Evolutionary conservation across 2,888 invertebrate species (phyloP).

Genomic region (Leptura quadrifasciata): DNA sequence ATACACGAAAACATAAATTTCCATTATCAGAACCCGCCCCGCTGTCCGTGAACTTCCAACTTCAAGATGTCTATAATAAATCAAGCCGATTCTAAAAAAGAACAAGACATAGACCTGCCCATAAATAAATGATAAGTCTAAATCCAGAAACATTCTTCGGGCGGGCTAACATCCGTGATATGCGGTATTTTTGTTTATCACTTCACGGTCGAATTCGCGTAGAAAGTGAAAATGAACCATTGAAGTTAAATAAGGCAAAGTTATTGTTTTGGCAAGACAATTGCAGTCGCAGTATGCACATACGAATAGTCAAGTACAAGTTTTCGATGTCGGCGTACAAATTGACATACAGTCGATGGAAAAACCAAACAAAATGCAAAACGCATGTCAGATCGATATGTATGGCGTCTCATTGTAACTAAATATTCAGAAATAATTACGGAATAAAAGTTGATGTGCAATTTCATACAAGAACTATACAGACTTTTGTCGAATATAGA

Average conservation of each 20-base stretch:
- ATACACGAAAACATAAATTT: not conserved
- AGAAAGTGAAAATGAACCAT: slow-evolving; percentile 6
- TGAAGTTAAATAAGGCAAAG: not conserved
- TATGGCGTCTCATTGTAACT: no score
- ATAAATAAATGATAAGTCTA: slow-evolving; percentile 22
- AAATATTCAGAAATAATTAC: no score
- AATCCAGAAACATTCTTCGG: slow-evolving; percentile 5
- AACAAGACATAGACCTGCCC: not conserved
- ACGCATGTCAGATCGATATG: no score
- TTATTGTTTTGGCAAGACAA: not conserved
- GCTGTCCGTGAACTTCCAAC: slow-evolving; percentile 7
- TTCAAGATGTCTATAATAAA: slow-evolving; percentile 12
- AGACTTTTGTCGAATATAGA: no score
- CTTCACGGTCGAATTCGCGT: not conserved
- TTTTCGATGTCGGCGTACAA: not conserved
- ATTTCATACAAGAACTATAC: no score
- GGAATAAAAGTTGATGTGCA: no score
- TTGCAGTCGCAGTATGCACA: not conserved
- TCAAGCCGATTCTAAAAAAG: not conserved
- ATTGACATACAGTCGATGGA: not conserved
- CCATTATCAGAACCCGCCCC: not conserved
- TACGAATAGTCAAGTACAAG: not conserved
- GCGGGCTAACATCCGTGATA: slow-evolving; percentile 1
- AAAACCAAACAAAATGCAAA: not conserved
- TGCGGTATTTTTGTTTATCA: not conserved